These are phyloP conservation scores for Alloplasta piceator DNA, from an alignment of 2,888 invertebrate genomes.

Conservation along the genomic window DNA sequence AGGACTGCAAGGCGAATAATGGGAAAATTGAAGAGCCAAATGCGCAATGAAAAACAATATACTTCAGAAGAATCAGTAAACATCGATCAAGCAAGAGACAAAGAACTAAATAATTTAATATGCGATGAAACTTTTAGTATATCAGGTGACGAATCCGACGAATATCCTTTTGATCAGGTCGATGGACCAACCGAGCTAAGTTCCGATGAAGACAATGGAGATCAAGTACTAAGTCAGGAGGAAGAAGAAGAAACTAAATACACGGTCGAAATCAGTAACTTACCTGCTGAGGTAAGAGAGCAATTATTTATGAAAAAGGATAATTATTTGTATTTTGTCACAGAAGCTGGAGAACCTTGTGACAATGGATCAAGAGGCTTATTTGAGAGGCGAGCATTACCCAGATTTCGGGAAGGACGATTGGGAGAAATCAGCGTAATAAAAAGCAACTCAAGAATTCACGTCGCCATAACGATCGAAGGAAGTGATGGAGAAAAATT, in stretches of 20 bases:
- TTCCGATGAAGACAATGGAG: background rate
- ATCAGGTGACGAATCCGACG: constrained; percentile 19
- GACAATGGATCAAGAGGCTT: too few species aligned
- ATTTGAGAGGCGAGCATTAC: too few species aligned
- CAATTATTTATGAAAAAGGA: constrained; percentile 40
- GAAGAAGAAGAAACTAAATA: background rate
- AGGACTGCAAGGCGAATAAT: background rate
- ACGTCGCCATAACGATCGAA: too few species aligned
- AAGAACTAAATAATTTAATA: background rate
- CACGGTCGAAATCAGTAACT: too few species aligned
- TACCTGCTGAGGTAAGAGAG: constrained; percentile 2
- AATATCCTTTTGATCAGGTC: constrained; percentile 6
- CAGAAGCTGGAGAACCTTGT: constrained; percentile 17
- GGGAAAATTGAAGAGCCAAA: background rate
- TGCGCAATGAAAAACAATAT: too few species aligned
- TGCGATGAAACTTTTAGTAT: background rate
- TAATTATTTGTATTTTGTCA: constrained; percentile 45
- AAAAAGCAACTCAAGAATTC: too few species aligned
- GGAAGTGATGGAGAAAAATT: too few species aligned
- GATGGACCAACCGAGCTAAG: background rate
- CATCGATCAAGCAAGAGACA: too few species aligned
- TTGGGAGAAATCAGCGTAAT: too few species aligned
- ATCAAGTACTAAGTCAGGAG: background rate
- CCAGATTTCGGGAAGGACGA: too few species aligned
- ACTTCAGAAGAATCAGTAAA: background rate